Conservation (phyloP, 2,888 invertebrate genomes). For the Copidosoma aretas region DNA sequence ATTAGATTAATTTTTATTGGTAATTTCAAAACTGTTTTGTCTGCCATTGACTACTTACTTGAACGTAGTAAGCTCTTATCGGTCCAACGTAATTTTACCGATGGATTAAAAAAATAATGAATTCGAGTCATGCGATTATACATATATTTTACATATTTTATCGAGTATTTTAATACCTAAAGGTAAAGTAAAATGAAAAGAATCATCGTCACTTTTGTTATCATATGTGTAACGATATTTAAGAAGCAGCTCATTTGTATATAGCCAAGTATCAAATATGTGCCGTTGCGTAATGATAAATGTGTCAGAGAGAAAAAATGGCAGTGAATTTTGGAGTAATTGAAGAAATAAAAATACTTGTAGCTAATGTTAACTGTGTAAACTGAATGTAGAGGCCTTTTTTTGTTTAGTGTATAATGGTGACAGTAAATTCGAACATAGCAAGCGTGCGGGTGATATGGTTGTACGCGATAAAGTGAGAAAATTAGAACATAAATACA, state of each 20-base stretch:
- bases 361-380: constrained; percentile 40
- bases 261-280: constrained; percentile 39
- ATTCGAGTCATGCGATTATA: constrained; percentile 34
- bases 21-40: constrained; percentile 31
- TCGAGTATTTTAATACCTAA: constrained; percentile 32
- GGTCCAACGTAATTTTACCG: constrained; percentile 24
- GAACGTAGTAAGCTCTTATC: constrained; percentile 23
- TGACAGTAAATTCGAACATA: constrained; percentile 26
- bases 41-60: constrained; percentile 37
- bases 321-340: constrained; percentile 28
- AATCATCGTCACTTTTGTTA: constrained; percentile 31
- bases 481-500: constrained; percentile 20
- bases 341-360: constrained; percentile 26
- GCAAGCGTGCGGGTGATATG: constrained; percentile 5
- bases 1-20: constrained; percentile 22
- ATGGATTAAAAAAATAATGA: not conserved
- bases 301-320: constrained; percentile 17
- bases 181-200: constrained; percentile 21
- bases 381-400: constrained; percentile 52
- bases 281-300: constrained; percentile 31
- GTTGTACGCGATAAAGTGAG: constrained; percentile 12
- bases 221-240: constrained; percentile 31
- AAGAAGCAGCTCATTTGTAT: constrained; percentile 34
- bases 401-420: constrained; percentile 41
- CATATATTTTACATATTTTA: constrained; percentile 38